Conservation (phyloP, 2,113 vertebrate species). For the Perca flavescens region DNA sequence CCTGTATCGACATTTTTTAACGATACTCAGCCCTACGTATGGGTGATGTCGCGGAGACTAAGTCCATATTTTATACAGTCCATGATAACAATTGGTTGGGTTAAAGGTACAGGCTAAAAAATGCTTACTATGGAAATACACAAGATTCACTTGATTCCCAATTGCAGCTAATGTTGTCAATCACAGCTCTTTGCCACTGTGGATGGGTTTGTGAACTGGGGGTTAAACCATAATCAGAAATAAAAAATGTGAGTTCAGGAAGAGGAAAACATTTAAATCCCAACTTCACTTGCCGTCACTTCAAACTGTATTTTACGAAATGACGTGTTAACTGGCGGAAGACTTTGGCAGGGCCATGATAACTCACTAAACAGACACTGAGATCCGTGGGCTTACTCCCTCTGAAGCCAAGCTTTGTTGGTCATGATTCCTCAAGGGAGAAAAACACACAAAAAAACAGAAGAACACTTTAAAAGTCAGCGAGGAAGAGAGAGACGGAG, state of each 20-base stretch:
- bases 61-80: too few species aligned
- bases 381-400: conserved; percentile 56
- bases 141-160: neutral
- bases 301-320: conserved; percentile 25
- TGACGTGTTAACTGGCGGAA: conserved; percentile 28
- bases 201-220: neutral
- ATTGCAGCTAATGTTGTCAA: neutral
- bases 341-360: conserved; percentile 31
- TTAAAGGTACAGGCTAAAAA: neutral
- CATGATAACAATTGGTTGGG: too few species aligned
- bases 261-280: neutral
- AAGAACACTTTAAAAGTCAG: conserved; percentile 87
- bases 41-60: too few species aligned
- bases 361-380: conserved; percentile 51
- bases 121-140: neutral
- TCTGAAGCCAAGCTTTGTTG: conserved; percentile 63
- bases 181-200: neutral
- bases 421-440: conserved; percentile 60
- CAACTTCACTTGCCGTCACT: conserved; percentile 13
- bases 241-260: neutral
- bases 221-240: neutral
- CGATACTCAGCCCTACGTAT: too few species aligned
- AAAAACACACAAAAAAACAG: conserved; percentile 59
- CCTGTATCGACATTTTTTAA: too few species aligned
- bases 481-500: conserved; percentile 75